These are phyloP conservation scores for Pseudochaenichthys georgianus DNA, from an alignment of 2,797 vertebrate species.

Conservation along the genomic window DNA sequence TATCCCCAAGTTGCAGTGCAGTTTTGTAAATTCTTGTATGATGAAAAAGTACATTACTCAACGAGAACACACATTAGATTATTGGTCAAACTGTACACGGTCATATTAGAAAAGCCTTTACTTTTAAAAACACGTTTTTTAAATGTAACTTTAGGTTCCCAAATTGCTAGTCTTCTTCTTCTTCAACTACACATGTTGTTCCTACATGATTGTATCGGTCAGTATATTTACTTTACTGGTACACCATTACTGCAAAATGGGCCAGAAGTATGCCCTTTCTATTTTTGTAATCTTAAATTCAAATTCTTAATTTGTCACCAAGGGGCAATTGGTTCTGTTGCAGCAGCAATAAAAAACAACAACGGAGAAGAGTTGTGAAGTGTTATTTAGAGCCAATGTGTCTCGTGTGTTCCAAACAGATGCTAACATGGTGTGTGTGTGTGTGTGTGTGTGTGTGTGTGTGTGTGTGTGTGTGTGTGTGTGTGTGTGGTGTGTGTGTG, in stretches of 20 bases:
- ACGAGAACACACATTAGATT: neutral
- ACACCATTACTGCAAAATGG: neutral
- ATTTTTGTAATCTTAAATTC: neutral
- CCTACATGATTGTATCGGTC: neutral
- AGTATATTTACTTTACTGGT: neutral
- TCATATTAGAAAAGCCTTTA: neutral
- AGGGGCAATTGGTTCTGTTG: too few species aligned
- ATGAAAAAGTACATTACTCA: neutral
- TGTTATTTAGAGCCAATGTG: neutral
- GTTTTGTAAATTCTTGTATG: neutral
- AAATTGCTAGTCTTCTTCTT: neutral
- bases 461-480: too few species aligned
- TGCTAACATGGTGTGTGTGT: neutral
- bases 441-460: constrained; percentile 14
- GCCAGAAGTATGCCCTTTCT: neutral
- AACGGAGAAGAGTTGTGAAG: neutral
- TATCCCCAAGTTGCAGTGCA: neutral
- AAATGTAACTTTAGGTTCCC: neutral
- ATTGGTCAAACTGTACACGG: neutral
- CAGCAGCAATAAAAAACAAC: too few species aligned
- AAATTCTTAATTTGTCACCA: too few species aligned
- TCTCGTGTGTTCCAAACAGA: neutral
- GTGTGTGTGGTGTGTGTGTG: too few species aligned
- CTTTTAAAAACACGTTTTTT: neutral
- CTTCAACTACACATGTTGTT: neutral